These are phyloP conservation scores for Platyscapa corneri DNA, from an alignment of 1,140 invertebrate genomes.

Conservation along the genomic window DNA sequence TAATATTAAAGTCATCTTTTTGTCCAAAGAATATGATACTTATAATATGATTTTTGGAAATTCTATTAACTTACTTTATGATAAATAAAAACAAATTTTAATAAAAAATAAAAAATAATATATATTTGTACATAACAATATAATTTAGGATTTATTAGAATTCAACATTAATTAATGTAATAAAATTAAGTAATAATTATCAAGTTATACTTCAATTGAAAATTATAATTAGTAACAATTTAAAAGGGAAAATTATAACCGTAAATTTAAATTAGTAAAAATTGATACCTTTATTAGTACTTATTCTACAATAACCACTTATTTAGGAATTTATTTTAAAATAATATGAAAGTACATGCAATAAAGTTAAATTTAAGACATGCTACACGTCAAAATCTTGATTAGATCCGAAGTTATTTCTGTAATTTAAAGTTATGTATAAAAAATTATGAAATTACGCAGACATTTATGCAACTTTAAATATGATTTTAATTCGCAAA, in stretches of 20 bases:
- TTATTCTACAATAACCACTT: neutral
- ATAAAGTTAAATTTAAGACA: constrained; percentile 12
- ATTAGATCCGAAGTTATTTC: neutral
- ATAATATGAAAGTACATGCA: neutral
- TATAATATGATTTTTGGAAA: no score
- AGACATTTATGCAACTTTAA: neutral
- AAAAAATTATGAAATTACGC: neutral
- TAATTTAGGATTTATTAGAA: neutral
- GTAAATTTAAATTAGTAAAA: neutral
- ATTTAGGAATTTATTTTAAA: neutral
- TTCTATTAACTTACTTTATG: no score
- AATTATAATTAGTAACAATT: neutral
- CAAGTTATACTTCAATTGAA: neutral
- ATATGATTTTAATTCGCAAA: neutral
- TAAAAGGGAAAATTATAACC: neutral
- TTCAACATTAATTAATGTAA: neutral
- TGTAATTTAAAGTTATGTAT: neutral
- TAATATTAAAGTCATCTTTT: no score
- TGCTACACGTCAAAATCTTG: constrained; percentile 6
- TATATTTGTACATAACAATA: no score
- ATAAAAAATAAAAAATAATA: no score
- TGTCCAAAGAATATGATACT: no score
- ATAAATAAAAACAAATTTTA: no score
- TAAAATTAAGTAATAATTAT: neutral
- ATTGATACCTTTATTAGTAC: neutral